phyloP scores from a whole-genome alignment of 2,888 invertebrate genomes.

The Micropterix aruncella region DNA sequence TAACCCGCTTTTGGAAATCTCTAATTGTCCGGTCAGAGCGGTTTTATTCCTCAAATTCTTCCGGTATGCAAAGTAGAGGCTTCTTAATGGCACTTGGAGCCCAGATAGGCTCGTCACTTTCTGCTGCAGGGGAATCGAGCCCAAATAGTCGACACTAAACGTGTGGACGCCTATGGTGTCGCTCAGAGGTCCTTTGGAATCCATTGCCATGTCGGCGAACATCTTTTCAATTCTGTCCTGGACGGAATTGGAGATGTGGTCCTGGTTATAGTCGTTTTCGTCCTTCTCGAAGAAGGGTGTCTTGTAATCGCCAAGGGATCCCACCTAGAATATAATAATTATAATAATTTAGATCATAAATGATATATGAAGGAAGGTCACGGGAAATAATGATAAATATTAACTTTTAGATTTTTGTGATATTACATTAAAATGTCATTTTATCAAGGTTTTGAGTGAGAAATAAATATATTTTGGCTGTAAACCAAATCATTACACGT shows the following conservation, averaged over 20 bases:
- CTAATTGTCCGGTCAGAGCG: slow-evolving; percentile 42
- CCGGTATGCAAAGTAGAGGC: slow-evolving; percentile 53
- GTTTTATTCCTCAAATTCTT: slow-evolving; percentile 37
- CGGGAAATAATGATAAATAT: too few relatives aligned
- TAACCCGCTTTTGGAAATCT: slow-evolving; percentile 56
- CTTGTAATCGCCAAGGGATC: slow-evolving; percentile 24
- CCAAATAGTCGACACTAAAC: slow-evolving; percentile 68
- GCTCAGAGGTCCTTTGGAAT: slow-evolving; percentile 27
- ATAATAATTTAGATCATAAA: too few relatives aligned
- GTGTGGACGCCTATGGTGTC: slow-evolving; percentile 41
- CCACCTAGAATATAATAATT: slow-evolving; percentile 19
- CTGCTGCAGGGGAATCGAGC: slow-evolving; percentile 61
- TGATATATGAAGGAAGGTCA: too few relatives aligned
- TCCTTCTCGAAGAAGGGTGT: slow-evolving; percentile 28
- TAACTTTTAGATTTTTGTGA: too few relatives aligned
- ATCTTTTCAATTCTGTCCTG: slow-evolving; percentile 79
- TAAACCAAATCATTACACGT: too few relatives aligned
- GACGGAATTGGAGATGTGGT: slow-evolving; percentile 47
- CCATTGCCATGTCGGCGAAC: slow-evolving; percentile 60
- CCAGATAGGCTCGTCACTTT: slow-evolving; percentile 74
- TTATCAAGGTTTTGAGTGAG: too few relatives aligned
- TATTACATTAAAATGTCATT: too few relatives aligned
- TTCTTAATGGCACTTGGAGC: slow-evolving; percentile 64
- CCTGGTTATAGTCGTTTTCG: slow-evolving; percentile 25
- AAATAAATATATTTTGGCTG: too few relatives aligned